These are phyloP conservation scores for Osedax frankpressi DNA, from an alignment of 2,888 invertebrate genomes.

Conservation along the genomic window DNA sequence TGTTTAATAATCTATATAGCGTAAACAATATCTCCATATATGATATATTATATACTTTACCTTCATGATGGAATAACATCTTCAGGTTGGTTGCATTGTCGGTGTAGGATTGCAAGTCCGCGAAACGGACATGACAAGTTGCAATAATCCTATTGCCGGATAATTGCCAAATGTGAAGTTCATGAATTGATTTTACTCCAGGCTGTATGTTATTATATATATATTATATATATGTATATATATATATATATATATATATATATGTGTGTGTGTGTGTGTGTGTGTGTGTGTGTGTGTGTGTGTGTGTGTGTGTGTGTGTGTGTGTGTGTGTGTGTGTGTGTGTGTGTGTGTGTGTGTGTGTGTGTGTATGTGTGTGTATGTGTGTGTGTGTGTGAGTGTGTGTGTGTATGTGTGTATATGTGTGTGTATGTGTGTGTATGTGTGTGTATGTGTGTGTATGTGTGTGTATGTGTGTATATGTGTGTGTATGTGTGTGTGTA, in stretches of 20 bases:
- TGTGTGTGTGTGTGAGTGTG: neutral
- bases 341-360: neutral
- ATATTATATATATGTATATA: neutral
- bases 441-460: conserved; percentile 8
- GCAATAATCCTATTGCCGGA: conserved; percentile 92
- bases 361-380: neutral
- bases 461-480: conserved; percentile 2
- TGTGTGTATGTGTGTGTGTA: neutral
- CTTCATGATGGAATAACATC: conserved; percentile 92
- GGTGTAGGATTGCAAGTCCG: neutral
- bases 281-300: conserved; percentile 6
- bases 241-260: conserved; percentile 10
- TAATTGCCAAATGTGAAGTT: conserved; percentile 96
- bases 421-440: conserved; percentile 1
- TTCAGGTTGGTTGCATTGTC: conserved; percentile 48
- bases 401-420: too few species aligned
- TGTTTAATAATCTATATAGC: too few species aligned
- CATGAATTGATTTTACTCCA: conserved; percentile 86
- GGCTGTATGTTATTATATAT: conserved; percentile 51
- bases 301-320: conserved; percentile 13
- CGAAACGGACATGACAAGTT: neutral
- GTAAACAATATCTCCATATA: too few species aligned
- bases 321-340: neutral
- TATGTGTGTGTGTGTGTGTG: conserved; percentile 3
- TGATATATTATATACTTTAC: too few species aligned